phyloP scores from a whole-genome alignment of 1,140 invertebrate genomes.

The Amyelois transitella region DNA sequence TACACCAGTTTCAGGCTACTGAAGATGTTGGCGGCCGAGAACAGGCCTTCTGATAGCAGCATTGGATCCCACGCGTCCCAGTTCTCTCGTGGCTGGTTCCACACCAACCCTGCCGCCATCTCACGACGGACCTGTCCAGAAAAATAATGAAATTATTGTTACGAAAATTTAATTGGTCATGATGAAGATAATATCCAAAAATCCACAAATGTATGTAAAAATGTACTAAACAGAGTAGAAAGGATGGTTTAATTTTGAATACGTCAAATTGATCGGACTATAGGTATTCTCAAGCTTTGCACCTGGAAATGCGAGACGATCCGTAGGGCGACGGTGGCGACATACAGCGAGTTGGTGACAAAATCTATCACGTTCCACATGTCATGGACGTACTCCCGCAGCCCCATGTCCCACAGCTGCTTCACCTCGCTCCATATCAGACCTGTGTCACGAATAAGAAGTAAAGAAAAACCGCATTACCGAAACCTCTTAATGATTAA shows the following conservation, averaged over 20 bases:
- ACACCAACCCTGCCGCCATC: slow-evolving; percentile 67
- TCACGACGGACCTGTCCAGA: slow-evolving; percentile 80
- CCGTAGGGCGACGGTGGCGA: slow-evolving; percentile 95
- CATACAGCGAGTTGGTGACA: slow-evolving; percentile 97
- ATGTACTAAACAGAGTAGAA: too few species aligned
- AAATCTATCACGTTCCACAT: slow-evolving; percentile 99
- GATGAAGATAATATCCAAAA: too few species aligned
- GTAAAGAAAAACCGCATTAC: background rate
- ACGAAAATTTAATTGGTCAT: background rate
- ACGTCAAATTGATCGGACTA: background rate
- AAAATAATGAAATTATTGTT: background rate
- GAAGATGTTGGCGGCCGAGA: slow-evolving; percentile 97
- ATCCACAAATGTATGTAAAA: too few species aligned
- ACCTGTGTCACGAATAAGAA: slow-evolving; percentile 75
- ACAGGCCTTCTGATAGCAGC: slow-evolving; percentile 96
- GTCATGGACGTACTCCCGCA: slow-evolving; percentile 96
- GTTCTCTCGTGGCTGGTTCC: slow-evolving; percentile 83
- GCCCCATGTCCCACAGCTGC: slow-evolving; percentile 97
- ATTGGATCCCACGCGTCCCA: slow-evolving; percentile 99
- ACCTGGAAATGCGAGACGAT: slow-evolving; percentile 95
- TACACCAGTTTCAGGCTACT: slow-evolving; percentile 98
- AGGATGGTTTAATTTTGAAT: background rate
- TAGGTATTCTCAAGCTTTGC: background rate
- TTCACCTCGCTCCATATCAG: slow-evolving; percentile 99
- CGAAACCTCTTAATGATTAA: background rate